Percentiles rank a stretch among this genome's conserved stretches.
Conservation (phyloP, 2,888 invertebrate genomes). For the Diarsia rubi region DNA sequence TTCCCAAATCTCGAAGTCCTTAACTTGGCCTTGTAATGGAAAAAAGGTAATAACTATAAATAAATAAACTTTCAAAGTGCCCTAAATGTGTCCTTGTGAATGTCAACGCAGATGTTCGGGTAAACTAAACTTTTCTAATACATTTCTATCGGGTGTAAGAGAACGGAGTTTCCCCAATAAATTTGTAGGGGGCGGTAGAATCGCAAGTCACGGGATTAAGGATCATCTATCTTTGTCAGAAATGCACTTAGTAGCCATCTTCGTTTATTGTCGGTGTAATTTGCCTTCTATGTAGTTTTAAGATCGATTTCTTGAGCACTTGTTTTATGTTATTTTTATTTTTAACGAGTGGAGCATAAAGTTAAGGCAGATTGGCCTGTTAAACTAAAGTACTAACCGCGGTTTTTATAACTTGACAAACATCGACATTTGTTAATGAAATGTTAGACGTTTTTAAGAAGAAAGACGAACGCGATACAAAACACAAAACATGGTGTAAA, state of each 20-base stretch:
- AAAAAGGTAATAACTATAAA: conserved; percentile 43
- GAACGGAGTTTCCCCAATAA: conserved; percentile 53
- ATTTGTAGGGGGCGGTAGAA: conserved; percentile 47
- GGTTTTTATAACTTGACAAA: neutral
- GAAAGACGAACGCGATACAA: neutral
- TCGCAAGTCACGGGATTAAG: conserved; percentile 56
- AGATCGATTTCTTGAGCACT: conserved; percentile 26
- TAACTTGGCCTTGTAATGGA: conserved; percentile 6
- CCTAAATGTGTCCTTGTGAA: conserved; percentile 39
- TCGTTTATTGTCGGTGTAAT: conserved; percentile 50
- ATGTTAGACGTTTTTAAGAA: neutral
- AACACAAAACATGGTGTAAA: neutral
- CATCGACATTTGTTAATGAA: neutral
- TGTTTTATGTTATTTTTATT: conserved; percentile 1
- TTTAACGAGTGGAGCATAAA: neutral
- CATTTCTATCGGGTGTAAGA: conserved; percentile 48
- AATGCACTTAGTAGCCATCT: conserved; percentile 60
- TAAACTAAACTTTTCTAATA: conserved; percentile 50
- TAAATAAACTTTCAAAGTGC: conserved; percentile 44
- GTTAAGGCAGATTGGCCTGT: neutral
- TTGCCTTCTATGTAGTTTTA: conserved; percentile 45
- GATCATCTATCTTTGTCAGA: conserved; percentile 59
- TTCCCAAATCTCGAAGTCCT: neutral
- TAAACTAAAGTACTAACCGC: neutral
- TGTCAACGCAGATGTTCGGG: conserved; percentile 35